Conservation (phyloP, 2,797 vertebrate species). For the Sebastes taczanowskii region DNA sequence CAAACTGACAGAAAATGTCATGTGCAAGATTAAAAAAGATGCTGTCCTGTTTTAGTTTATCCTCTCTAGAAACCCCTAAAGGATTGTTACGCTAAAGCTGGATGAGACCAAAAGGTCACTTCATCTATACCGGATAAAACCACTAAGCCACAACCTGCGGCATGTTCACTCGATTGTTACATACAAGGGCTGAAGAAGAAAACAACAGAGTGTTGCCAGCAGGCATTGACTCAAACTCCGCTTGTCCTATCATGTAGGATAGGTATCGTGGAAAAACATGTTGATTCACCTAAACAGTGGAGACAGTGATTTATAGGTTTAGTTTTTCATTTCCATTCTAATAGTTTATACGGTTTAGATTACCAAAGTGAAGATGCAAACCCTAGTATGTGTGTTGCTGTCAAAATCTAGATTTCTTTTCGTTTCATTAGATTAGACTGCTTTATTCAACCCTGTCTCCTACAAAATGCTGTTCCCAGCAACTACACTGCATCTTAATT, state of each 20-base stretch:
- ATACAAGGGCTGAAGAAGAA: neutral
- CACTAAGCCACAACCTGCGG: constrained; percentile 24
- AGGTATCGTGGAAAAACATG: neutral
- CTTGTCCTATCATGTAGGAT: neutral
- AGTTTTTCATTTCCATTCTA: no score
- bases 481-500: no score
- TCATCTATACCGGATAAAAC: constrained; percentile 38
- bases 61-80: constrained; percentile 5
- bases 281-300: neutral
- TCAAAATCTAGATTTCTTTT: neutral
- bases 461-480: no score
- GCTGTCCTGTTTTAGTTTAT: constrained; percentile 19
- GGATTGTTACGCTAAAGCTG: constrained; percentile 42
- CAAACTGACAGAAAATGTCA: constrained; percentile 3
- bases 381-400: neutral
- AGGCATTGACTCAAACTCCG: neutral
- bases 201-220: neutral
- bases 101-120: constrained; percentile 42
- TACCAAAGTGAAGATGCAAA: neutral
- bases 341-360: neutral
- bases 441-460: no score
- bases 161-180: constrained; percentile 1
- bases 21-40: constrained; percentile 39
- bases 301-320: neutral
- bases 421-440: neutral